phyloP scores from a whole-genome alignment of 2,113 vertebrate genomes.

The Megaptera novaeangliae region DNA sequence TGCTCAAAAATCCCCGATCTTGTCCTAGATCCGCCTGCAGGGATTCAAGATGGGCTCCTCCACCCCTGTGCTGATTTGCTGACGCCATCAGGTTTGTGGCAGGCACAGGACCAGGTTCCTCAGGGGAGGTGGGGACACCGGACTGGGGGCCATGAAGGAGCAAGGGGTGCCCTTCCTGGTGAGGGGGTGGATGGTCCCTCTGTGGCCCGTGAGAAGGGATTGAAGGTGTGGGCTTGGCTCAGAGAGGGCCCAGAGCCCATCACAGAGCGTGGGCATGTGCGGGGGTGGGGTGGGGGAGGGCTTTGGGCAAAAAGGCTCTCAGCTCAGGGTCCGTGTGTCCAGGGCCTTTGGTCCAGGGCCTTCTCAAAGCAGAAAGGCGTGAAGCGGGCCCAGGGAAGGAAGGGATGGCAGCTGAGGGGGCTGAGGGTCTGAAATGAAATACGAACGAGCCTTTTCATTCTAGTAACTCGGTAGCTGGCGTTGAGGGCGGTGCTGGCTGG shows the following conservation, averaged over 20 bases:
- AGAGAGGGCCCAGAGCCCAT: background rate
- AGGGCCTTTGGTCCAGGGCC: background rate
- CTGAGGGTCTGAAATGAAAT: background rate
- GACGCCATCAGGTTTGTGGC: background rate
- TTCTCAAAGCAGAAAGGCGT: background rate
- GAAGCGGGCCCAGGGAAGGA: background rate
- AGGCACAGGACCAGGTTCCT: background rate
- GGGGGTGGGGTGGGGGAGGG: background rate
- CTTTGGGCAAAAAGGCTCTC: background rate
- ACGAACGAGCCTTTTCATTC: background rate
- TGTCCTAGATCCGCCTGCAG: background rate
- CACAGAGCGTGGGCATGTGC: background rate
- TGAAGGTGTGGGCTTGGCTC: background rate
- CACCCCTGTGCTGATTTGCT: background rate
- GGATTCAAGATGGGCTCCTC: background rate
- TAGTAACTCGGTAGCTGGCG: background rate
- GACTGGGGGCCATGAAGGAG: rapidly evolving
- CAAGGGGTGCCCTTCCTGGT: no score
- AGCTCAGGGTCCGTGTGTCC: background rate
- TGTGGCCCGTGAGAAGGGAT: background rate
- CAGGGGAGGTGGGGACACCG: background rate
- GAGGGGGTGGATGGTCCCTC: background rate
- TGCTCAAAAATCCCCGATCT: background rate
- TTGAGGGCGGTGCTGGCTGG: background rate
- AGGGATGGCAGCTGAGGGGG: background rate